Evolutionary conservation across 2,113 vertebrate genomes (phyloP).

Genomic region (Montifringilla adamsi): DNA sequence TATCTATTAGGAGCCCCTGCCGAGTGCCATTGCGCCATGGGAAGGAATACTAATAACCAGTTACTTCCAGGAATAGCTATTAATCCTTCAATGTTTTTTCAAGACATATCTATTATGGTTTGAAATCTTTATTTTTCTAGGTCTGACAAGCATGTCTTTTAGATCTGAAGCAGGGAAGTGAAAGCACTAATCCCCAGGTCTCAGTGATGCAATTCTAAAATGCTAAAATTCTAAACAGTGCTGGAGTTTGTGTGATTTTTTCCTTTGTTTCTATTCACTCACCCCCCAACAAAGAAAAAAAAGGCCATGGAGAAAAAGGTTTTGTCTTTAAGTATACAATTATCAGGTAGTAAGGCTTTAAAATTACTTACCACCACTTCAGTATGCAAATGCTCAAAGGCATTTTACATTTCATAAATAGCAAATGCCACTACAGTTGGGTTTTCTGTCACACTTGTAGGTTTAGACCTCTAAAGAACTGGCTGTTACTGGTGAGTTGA

Average conservation of each 20-base stretch:
- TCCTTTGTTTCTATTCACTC: not conserved
- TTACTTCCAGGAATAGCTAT: conserved; percentile 7
- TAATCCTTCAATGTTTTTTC: conserved; percentile 1
- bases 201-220: not conserved
- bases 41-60: conserved; percentile 6
- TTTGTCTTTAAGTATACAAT: not conserved
- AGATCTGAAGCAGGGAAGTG: not conserved
- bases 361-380: not conserved
- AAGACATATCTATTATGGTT: not conserved
- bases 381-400: not conserved
- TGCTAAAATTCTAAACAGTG: not conserved
- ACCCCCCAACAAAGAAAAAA: not conserved
- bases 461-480: not conserved
- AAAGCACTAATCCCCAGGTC: not conserved
- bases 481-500: not conserved
- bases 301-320: not conserved
- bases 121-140: not conserved
- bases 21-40: not conserved
- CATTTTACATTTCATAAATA: not conserved
- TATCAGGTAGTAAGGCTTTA: not conserved
- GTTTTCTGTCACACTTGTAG: not conserved
- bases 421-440: not conserved
- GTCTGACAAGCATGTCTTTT: not conserved
- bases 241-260: not conserved
- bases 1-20: not conserved